These are phyloP conservation scores for Sphaerophoria rueppellii DNA, from an alignment of 2,888 invertebrate genomes.

Conservation along the genomic window DNA sequence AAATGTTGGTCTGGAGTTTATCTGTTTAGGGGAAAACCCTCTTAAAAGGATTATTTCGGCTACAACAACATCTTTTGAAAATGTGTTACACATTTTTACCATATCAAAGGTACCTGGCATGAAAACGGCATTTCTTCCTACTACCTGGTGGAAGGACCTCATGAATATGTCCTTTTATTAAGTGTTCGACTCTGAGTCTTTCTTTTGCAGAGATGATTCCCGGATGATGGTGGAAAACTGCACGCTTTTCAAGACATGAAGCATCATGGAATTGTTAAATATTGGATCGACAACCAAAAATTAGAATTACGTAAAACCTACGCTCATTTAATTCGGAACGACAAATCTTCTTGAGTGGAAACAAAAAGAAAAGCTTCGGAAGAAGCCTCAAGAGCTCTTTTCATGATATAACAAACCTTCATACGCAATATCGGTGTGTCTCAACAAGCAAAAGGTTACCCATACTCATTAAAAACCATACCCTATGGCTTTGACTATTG, in stretches of 20 bases:
- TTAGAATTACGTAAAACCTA: neutral
- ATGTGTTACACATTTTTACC: neutral
- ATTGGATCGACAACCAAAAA: neutral
- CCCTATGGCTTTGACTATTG: neutral
- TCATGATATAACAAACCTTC: conserved; percentile 5
- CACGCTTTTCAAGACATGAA: too few relatives aligned
- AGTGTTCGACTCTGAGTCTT: too few relatives aligned
- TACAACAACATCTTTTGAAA: neutral
- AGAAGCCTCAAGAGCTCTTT: neutral
- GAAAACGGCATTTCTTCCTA: too few relatives aligned
- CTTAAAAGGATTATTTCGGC: conserved; percentile 49
- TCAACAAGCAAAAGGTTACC: neutral
- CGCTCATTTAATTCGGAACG: neutral
- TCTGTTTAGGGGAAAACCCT: conserved; percentile 35
- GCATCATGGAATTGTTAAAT: too few relatives aligned
- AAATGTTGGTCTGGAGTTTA: neutral
- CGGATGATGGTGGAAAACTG: too few relatives aligned
- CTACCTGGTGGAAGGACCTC: too few relatives aligned
- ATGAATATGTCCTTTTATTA: too few relatives aligned
- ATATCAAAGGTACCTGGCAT: neutral
- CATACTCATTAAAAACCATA: neutral
- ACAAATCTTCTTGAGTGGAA: neutral
- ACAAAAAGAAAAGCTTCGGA: conserved; percentile 13
- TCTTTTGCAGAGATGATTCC: too few relatives aligned
- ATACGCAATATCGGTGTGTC: conserved; percentile 3